These are phyloP conservation scores for Holothuria scabra DNA, from an alignment of 53 echinoderm and acorn worm genomes.

Conservation along the genomic window DNA sequence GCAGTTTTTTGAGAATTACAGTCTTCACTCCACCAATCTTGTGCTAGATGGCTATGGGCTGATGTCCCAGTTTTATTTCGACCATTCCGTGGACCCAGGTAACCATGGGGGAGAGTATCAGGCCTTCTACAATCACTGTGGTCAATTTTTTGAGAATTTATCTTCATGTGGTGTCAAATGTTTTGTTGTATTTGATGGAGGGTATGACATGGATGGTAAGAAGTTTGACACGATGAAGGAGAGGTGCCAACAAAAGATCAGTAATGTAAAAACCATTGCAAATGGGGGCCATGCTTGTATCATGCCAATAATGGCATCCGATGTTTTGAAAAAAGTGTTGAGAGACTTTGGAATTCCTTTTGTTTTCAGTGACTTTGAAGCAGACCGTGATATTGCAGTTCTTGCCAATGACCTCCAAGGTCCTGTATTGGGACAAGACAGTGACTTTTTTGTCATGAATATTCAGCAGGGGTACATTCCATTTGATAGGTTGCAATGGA, in stretches of 20 bases:
- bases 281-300: slow-evolving; percentile 54
- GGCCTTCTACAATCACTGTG: slow-evolving; percentile 59
- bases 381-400: slow-evolving; percentile 78
- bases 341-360: slow-evolving; percentile 63
- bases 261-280: slow-evolving; percentile 50
- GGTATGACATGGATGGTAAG: slow-evolving; percentile 84
- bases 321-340: slow-evolving; percentile 72
- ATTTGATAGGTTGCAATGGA: slow-evolving; percentile 65
- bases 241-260: slow-evolving; percentile 64
- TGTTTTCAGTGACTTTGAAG: slow-evolving; percentile 89
- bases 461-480: slow-evolving; percentile 83
- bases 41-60: slow-evolving; percentile 87
- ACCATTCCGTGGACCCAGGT: slow-evolving; percentile 62
- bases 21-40: slow-evolving; percentile 68
- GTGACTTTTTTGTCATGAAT: slow-evolving; percentile 91
- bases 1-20: slow-evolving; percentile 48
- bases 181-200: slow-evolving; percentile 87
- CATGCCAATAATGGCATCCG: slow-evolving; percentile 57
- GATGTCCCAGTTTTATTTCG: slow-evolving; percentile 57
- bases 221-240: slow-evolving; percentile 72
- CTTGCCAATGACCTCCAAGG: slow-evolving; percentile 82
- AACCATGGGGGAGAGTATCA: slow-evolving; percentile 89
- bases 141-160: slow-evolving; percentile 66
- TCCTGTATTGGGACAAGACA: slow-evolving; percentile 81
- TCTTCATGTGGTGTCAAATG: slow-evolving; percentile 64